These are phyloP conservation scores for Saguinus midas DNA, from an alignment of 2,113 vertebrate genomes.

Conservation along the genomic window DNA sequence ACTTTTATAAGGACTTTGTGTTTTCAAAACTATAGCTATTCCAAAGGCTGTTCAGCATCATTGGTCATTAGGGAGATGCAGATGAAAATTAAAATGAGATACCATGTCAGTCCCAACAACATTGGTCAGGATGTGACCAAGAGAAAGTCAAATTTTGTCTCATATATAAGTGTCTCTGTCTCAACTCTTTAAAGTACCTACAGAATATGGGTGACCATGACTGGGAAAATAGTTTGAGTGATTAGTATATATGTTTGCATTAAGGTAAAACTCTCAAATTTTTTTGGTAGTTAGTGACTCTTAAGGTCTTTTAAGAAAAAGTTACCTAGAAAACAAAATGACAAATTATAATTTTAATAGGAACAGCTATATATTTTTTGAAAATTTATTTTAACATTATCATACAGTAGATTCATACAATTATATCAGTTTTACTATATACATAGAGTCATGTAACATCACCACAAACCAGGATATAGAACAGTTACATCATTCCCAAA, in stretches of 20 bases:
- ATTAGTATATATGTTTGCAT: neutral
- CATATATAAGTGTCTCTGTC: neutral
- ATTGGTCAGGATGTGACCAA: neutral
- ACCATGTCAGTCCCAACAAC: neutral
- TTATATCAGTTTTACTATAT: neutral
- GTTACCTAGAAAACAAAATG: neutral
- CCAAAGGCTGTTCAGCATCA: neutral
- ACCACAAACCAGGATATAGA: neutral
- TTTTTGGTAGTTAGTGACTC: neutral
- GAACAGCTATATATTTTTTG: neutral
- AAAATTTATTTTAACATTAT: slow-evolving; percentile 4
- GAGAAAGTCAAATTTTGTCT: neutral
- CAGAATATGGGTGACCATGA: neutral
- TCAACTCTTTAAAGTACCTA: neutral
- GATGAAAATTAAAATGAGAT: neutral
- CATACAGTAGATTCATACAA: neutral
- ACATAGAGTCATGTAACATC: neutral
- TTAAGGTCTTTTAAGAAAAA: slow-evolving; percentile 7
- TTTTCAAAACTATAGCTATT: slow-evolving; percentile 33
- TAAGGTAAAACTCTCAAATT: neutral
- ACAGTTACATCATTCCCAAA: neutral
- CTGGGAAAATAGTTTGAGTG: neutral
- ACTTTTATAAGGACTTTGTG: neutral
- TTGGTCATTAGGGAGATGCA: neutral
- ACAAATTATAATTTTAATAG: slow-evolving; percentile 1